phyloP scores from a whole-genome alignment of 2,888 invertebrate species.

The Nemoura dubitans region DNA sequence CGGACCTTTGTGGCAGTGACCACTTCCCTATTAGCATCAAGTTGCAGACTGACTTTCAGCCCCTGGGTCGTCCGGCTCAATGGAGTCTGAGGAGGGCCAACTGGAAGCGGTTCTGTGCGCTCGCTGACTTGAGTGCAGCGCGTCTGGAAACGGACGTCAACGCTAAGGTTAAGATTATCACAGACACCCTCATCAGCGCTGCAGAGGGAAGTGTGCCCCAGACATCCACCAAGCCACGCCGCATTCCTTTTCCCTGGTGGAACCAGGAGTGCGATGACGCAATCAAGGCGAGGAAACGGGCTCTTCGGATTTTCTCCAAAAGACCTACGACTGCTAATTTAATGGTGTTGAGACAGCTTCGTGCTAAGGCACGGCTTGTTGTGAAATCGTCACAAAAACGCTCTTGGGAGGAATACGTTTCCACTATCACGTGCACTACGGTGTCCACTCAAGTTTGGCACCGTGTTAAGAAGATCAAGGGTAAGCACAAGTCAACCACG shows the following conservation, averaged over 20 bases:
- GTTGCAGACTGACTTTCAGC: background rate
- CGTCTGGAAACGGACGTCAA: background rate
- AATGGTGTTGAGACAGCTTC: constrained; percentile 14
- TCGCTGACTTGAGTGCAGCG: background rate
- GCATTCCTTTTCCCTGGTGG: constrained; percentile 39
- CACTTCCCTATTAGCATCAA: constrained; percentile 19
- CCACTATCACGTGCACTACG: constrained; percentile 10
- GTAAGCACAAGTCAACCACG: constrained; percentile 22
- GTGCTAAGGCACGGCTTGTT: constrained; percentile 33
- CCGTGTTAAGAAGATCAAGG: constrained; percentile 29
- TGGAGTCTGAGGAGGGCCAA: constrained; percentile 2
- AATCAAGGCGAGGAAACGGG: constrained; percentile 31
- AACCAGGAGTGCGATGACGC: constrained; percentile 40
- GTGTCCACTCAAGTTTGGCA: constrained; percentile 17
- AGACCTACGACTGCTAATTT: constrained; percentile 26
- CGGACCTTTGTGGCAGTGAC: constrained; percentile 23
- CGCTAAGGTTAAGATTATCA: background rate
- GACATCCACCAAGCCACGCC: constrained; percentile 14
- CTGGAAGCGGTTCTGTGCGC: constrained; percentile 4
- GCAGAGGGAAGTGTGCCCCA: constrained; percentile 18
- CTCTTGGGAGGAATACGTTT: constrained; percentile 26
- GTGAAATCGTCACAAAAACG: constrained; percentile 36
- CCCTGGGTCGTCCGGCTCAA: background rate
- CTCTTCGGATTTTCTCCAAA: constrained; percentile 37
- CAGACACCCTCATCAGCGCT: background rate